Base-by-base conservation (phyloP, 2,797 vertebrate genomes). In the Crypturellus tataupa region DNA sequence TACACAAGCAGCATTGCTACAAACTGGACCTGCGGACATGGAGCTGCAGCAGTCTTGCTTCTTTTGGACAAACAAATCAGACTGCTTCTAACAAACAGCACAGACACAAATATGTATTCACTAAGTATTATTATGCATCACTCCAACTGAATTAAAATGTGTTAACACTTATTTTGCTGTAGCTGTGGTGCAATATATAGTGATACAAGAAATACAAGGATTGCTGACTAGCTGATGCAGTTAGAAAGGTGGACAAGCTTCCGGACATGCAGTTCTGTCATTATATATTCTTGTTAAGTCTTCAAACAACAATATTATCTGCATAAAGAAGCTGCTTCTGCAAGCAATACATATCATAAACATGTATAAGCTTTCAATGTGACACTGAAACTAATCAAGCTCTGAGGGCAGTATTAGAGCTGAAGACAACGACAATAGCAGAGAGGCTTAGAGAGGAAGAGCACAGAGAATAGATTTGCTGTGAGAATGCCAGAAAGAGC, bases 401-500 rank as follows among this genome's bases (percentile, higher is more conserved):
- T 89, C 0, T 0, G 35, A 23, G 49, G n/a, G 44, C 35, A 80
- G 60, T 62, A 64, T 59, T 90, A 79, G 8, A 84, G 73, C 51
- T 89, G 87, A 94, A 14, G 9, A 87, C 51, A 89, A 72, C 2
- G 3, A 80, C 51, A 73, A 77, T 58, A 82, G 64, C 3, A 78
- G 72, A 89, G 62, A 84, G 11, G 73, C 63, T 91, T 91, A 94
- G 33, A 65, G 69, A 84, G 10, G 35, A 33, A 92, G 94, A 90
- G 55, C 29, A 81, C 3, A 80, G 58, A n/a, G 40, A 89, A 92
- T 49, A 90, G 63, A 88, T 87, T 92, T 95, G 47, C 70, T 86
- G 39, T 1, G 5, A 77, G 78, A 93, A 93, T 88, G 72, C 31
- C 49, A 59, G 88, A n/a, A 81, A 70, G n/a, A 95, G 70, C 37